Conservation (phyloP, 2,797 vertebrate species). For the Onychomys arenicola region DNA sequence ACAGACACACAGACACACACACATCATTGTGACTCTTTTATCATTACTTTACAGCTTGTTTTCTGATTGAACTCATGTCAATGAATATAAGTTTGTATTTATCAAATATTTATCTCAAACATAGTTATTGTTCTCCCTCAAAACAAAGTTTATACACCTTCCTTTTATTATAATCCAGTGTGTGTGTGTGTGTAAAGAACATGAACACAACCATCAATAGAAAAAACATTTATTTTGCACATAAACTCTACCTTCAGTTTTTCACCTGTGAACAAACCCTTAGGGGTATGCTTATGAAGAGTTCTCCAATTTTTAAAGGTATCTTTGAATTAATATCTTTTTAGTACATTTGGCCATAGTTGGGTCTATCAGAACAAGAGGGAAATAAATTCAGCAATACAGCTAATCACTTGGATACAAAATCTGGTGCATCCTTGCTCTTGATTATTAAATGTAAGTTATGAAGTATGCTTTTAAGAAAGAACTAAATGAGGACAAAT, state of each 20-base stretch:
- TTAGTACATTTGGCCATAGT: conserved; percentile 19
- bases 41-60: neutral
- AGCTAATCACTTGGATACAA: neutral
- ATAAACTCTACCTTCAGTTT: neutral
- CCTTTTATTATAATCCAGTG: neutral
- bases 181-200: neutral
- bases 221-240: neutral
- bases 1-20: too few relatives aligned
- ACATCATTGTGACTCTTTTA: too few relatives aligned
- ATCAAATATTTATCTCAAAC: neutral
- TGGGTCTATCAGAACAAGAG: conserved; percentile 31
- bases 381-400: conserved; percentile 45
- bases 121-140: neutral
- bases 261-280: neutral
- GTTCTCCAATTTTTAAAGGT: conserved; percentile 46
- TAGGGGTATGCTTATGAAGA: neutral
- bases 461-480: neutral
- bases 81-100: neutral
- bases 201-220: neutral
- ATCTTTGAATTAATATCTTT: conserved; percentile 55
- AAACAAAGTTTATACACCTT: neutral
- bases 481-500: neutral
- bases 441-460: neutral
- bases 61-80: neutral
- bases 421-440: neutral